These are phyloP conservation scores for Percopsis omiscomaycus DNA, from an alignment of 2,797 vertebrate species.

Conservation along the genomic window DNA sequence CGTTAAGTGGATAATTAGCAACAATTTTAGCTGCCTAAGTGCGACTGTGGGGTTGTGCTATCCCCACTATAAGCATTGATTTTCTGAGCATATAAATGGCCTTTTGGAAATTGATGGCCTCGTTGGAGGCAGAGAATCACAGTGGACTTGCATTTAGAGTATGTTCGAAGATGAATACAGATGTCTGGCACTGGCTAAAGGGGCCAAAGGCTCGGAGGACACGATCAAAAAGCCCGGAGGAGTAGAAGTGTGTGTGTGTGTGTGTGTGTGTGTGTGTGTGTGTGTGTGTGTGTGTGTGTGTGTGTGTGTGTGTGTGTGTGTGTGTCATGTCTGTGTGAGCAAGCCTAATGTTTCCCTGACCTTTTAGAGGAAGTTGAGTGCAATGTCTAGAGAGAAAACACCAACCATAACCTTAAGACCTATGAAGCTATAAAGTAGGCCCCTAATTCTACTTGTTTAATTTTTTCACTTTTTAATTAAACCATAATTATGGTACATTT, in stretches of 20 bases:
- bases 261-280: constrained; percentile 18
- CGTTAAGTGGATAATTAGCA: constrained; percentile 86
- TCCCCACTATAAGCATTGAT: constrained; percentile 80
- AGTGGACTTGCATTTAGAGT: constrained; percentile 79
- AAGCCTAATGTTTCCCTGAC: constrained; percentile 55
- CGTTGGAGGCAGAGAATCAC: constrained; percentile 70
- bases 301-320: constrained; percentile 34
- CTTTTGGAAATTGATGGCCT: constrained; percentile 83
- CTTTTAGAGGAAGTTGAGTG: constrained; percentile 53
- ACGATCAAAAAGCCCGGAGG: constrained; percentile 67
- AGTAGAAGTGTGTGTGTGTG: constrained; percentile 27
- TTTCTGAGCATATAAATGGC: constrained; percentile 83
- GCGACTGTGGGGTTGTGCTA: constrained; percentile 79
- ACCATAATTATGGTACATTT: not conserved
- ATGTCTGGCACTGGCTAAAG: constrained; percentile 65
- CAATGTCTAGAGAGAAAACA: constrained; percentile 37
- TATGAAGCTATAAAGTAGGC: not conserved
- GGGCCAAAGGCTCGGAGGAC: constrained; percentile 63
- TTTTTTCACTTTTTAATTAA: not conserved
- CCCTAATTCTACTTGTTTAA: not conserved
- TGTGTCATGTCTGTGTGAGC: constrained; percentile 2
- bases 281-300: constrained; percentile 28
- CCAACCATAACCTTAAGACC: constrained; percentile 4
- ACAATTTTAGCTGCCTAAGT: constrained; percentile 83
- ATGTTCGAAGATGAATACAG: constrained; percentile 80